Conservation (phyloP, 2,113 vertebrate genomes). For the Hemibagrus wyckioides region DNA sequence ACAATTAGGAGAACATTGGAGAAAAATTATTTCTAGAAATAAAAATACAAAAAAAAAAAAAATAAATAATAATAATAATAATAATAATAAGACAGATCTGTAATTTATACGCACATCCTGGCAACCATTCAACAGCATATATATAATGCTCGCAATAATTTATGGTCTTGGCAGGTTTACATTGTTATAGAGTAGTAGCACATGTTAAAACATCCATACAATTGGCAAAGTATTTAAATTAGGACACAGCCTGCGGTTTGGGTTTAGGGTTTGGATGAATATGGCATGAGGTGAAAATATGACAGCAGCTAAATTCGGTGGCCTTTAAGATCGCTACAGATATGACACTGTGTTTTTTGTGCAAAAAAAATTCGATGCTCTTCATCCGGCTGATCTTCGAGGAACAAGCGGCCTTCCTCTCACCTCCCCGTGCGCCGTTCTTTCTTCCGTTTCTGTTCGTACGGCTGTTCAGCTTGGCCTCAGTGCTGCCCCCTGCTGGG, state of each 20-base stretch:
- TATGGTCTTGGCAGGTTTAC: background rate
- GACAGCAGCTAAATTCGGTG: background rate
- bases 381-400: background rate
- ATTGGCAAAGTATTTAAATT: background rate
- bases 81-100: background rate
- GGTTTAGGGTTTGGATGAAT: background rate
- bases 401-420: background rate
- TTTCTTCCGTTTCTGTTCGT: background rate
- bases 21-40: background rate
- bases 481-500: conserved; percentile 38
- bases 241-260: background rate
- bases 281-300: background rate
- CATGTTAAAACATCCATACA: background rate
- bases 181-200: background rate
- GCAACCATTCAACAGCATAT: background rate
- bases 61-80: too few species aligned
- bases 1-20: background rate
- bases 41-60: background rate
- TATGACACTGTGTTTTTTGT: background rate
- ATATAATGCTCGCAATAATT: background rate
- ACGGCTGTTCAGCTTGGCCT: conserved; percentile 1
- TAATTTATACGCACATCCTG: background rate
- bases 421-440: too few species aligned
- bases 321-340: background rate
- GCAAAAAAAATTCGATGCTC: background rate